phyloP scores from a whole-genome alignment of 2,113 vertebrate genomes.

The Gnathonemus longibarbis region DNA sequence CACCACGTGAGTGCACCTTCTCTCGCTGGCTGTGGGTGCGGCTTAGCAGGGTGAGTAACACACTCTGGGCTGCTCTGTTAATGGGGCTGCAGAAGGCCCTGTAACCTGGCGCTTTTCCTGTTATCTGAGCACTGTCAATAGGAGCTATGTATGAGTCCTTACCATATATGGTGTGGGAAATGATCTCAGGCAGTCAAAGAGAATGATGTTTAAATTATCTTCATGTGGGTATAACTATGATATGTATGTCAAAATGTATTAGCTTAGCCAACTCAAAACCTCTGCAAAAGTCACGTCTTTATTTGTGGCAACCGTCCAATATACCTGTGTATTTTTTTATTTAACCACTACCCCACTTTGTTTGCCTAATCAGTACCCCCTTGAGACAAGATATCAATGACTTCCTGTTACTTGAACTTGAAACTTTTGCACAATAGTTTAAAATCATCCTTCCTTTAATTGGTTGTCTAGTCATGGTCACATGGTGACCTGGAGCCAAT shows the following conservation, averaged over 20 bases:
- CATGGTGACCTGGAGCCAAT: background rate
- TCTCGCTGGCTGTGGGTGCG: background rate
- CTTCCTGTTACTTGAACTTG: background rate
- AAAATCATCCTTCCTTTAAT: background rate
- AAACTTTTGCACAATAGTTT: background rate
- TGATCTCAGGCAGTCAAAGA: background rate
- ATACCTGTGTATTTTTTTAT: background rate
- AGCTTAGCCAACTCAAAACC: background rate
- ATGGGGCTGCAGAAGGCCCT: background rate
- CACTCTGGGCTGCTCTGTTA: background rate
- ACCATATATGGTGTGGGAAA: background rate
- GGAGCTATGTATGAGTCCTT: background rate
- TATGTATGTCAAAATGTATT: background rate
- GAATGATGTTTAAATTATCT: background rate
- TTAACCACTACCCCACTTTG: background rate
- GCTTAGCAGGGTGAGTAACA: background rate
- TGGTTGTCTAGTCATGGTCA: background rate
- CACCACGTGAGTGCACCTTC: background rate
- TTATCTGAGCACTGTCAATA: background rate
- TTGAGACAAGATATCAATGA: background rate
- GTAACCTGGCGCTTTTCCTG: background rate
- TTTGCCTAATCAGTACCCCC: background rate
- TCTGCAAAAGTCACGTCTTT: background rate
- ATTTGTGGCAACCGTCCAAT: background rate
- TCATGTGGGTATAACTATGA: background rate